phyloP scores from a whole-genome alignment of 1,140 invertebrate species.

The Hestina assimilis region DNA sequence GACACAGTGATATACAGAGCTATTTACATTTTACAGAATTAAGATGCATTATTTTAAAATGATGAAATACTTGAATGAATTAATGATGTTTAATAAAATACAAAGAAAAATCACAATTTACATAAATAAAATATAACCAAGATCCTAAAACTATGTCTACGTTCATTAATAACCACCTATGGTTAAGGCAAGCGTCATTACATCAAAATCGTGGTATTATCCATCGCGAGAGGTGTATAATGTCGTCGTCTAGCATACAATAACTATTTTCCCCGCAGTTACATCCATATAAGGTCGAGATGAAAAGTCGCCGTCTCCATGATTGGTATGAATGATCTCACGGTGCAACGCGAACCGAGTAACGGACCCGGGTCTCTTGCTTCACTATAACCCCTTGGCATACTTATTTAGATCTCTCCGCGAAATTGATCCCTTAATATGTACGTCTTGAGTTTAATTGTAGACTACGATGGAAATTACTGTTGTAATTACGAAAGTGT shows the following conservation, averaged over 20 bases:
- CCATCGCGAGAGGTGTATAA: conserved; percentile 9
- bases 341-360: conserved; percentile 58
- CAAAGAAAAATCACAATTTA: too few species aligned
- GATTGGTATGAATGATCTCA: conserved; percentile 65
- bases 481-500: too few species aligned
- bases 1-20: too few species aligned
- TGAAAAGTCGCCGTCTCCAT: conserved; percentile 54
- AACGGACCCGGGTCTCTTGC: conserved; percentile 52
- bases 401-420: conserved; percentile 51
- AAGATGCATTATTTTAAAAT: too few species aligned
- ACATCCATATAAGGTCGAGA: conserved; percentile 45
- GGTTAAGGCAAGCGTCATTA: background rate
- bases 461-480: too few species aligned
- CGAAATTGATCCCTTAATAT: conserved; percentile 54
- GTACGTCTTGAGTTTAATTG: background rate
- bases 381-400: conserved; percentile 69
- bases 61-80: background rate
- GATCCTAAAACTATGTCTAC: too few species aligned
- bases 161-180: too few species aligned
- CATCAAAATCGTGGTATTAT: conserved; percentile 1
- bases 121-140: too few species aligned
- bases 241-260: conserved; percentile 17
- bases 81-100: background rate
- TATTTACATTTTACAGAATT: too few species aligned
- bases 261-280: conserved; percentile 18